Conservation (phyloP, 1,140 invertebrate genomes). For the Drosophila kikkawai region DNA sequence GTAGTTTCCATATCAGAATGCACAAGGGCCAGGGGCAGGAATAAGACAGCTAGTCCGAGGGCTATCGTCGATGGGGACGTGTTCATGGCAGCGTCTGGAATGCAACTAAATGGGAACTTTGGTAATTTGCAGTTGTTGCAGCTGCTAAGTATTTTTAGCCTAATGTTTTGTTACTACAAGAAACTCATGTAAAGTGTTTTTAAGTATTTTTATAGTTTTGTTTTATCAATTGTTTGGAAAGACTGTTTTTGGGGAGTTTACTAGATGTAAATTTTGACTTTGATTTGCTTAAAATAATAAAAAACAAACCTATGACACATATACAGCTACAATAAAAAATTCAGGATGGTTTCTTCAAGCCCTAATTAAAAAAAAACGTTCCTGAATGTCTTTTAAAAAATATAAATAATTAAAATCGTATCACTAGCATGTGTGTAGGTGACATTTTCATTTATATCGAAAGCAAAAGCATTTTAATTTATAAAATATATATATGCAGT, state of each 20-base stretch:
- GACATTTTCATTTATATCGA: background rate
- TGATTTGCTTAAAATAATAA: background rate
- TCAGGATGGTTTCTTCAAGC: too few relatives aligned
- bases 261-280: background rate
- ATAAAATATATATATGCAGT: background rate
- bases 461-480: background rate
- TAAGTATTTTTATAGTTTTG: background rate
- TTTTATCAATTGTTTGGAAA: background rate
- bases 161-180: background rate
- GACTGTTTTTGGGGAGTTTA: background rate
- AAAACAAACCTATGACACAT: too few relatives aligned
- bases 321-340: too few relatives aligned
- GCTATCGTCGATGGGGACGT: background rate
- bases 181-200: background rate
- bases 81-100: constrained; percentile 10
- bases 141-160: constrained; percentile 10
- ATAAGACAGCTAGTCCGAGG: constrained; percentile 4
- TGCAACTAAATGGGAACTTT: constrained; percentile 2
- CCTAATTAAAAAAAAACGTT: too few relatives aligned
- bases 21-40: constrained; percentile 17
- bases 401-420: background rate
- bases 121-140: constrained; percentile 9
- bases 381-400: background rate
- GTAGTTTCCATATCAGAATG: constrained; percentile 1
- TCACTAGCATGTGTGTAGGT: background rate